Conservation (phyloP, 2,888 invertebrate species). For the Aspidiotus destructor region DNA sequence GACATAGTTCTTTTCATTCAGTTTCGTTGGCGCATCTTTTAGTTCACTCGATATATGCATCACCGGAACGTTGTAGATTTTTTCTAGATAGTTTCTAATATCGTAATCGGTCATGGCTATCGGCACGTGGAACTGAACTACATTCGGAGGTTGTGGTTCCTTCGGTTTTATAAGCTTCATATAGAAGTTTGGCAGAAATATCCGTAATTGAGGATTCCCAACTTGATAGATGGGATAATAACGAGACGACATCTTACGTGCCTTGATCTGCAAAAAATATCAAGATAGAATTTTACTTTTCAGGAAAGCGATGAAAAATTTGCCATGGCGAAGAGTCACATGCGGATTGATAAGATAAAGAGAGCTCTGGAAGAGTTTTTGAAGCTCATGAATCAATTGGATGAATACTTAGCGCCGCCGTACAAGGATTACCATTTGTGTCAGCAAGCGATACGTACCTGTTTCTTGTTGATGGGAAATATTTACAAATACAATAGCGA, state of each 20-base stretch:
- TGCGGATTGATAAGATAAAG: constrained; percentile 53
- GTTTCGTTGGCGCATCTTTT: constrained; percentile 51
- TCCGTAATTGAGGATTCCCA: constrained; percentile 86
- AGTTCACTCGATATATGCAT: constrained; percentile 67
- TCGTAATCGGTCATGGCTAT: constrained; percentile 89
- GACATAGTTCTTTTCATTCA: constrained; percentile 48
- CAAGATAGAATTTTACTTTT: constrained; percentile 8
- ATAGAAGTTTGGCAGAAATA: constrained; percentile 95
- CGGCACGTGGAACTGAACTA: constrained; percentile 80
- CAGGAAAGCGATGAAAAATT: constrained; percentile 63
- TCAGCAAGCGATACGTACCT: constrained; percentile 59
- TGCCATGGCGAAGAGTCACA: constrained; percentile 51
- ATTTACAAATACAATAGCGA: constrained; percentile 1
- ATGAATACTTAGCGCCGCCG: constrained; percentile 59
- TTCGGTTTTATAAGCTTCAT: constrained; percentile 74
- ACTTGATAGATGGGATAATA: constrained; percentile 75
- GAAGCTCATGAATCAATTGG: constrained; percentile 56
- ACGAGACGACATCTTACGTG: constrained; percentile 18
- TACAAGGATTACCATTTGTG: constrained; percentile 65
- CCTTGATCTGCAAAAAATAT: no score
- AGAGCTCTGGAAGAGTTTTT: constrained; percentile 56
- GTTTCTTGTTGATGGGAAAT: constrained; percentile 46
- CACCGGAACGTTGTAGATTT: constrained; percentile 83
- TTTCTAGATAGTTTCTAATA: constrained; percentile 84
- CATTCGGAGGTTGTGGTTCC: constrained; percentile 59